Evolutionary conservation across 2,888 invertebrate species (phyloP).

Genomic region (Malthinus seriepunctatus): DNA sequence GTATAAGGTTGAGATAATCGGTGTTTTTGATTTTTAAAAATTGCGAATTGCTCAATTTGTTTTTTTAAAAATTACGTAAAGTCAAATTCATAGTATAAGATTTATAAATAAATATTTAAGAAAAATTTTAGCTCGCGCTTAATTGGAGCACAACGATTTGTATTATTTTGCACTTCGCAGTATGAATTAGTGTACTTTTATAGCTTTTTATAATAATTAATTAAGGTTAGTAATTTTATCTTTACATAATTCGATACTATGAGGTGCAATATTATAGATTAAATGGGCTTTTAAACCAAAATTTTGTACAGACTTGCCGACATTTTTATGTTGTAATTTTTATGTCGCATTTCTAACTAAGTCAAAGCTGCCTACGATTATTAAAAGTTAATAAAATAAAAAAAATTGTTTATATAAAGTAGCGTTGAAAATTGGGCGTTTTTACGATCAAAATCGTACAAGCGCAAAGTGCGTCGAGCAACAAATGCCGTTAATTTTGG

Average conservation of each 20-base stretch:
- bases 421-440: neutral
- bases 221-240: neutral
- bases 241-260: neutral
- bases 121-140: slow-evolving; percentile 9
- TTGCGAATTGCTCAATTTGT: slow-evolving; percentile 15
- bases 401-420: neutral
- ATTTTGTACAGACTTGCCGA: slow-evolving; percentile 20
- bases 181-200: too few relatives aligned
- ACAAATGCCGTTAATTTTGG: slow-evolving; percentile 29
- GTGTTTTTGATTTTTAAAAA: too few relatives aligned
- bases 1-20: too few relatives aligned
- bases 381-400: neutral
- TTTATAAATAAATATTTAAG: neutral
- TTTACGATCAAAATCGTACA: neutral
- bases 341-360: slow-evolving; percentile 18
- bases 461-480: slow-evolving; percentile 23
- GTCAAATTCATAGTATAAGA: slow-evolving; percentile 19
- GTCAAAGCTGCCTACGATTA: slow-evolving; percentile 20
- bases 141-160: slow-evolving; percentile 2
- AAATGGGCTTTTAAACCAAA: slow-evolving; percentile 10
- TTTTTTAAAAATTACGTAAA: slow-evolving; percentile 16
- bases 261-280: slow-evolving; percentile 1
- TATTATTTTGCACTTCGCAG: slow-evolving; percentile 1
- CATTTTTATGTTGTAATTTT: slow-evolving; percentile 6
- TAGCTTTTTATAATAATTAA: too few relatives aligned